Percentiles rank a stretch among this genome's conserved stretches.
Conservation (phyloP, 1,140 invertebrate genomes). For the Trinorchestia longiramus region DNA sequence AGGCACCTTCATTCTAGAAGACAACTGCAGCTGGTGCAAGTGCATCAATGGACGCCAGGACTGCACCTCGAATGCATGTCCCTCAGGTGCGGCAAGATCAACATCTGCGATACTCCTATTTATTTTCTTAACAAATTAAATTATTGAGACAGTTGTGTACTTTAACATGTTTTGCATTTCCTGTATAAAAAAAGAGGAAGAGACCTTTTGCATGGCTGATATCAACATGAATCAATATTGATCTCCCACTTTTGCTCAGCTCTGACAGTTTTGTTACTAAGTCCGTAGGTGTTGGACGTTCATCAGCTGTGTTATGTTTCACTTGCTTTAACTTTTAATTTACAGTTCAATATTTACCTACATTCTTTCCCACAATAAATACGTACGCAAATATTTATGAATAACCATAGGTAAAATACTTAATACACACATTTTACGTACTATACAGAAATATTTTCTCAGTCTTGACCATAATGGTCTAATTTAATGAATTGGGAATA, state of each 20-base stretch:
- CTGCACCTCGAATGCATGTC: not conserved
- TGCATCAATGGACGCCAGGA: not conserved
- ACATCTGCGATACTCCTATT: not conserved
- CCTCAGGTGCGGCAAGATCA: not conserved
- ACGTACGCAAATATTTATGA: no score
- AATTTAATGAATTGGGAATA: no score
- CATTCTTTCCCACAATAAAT: no score
- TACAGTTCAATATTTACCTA: no score
- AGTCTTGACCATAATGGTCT: no score
- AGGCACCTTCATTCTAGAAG: not conserved
- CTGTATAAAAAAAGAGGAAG: no score
- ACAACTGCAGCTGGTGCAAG: not conserved
- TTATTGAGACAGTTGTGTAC: not conserved
- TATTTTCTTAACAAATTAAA: not conserved
- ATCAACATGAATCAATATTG: no score
- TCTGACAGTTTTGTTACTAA: not conserved
- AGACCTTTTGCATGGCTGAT: no score
- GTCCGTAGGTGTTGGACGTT: not conserved
- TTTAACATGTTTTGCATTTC: no score
- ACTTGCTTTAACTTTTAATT: no score
- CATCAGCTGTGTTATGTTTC: no score
- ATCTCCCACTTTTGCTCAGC: no score
- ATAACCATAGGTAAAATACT: not conserved
- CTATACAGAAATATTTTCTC: not conserved
- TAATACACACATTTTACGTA: not conserved